Evolutionary conservation across 2,797 vertebrate species (phyloP), one percentile per base, ranked within the genome.

Genomic region (Chelonia mydas): DNA sequence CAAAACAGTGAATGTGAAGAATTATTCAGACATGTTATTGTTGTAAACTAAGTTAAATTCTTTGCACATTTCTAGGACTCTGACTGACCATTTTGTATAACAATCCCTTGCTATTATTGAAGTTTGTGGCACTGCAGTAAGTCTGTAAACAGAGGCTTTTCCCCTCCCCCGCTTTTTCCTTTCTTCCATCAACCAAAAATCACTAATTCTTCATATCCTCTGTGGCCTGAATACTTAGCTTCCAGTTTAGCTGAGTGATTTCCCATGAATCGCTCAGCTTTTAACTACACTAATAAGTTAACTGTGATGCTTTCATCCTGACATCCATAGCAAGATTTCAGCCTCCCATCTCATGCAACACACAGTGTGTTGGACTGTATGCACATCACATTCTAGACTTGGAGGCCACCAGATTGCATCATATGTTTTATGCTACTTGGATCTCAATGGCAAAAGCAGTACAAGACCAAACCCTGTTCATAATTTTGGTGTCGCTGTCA

Each of bases 261-360:
- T 33, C 1, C 11, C 77, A 2, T 33, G 25, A 31, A 27, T 59
- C 7, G 6, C 81, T 50, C 28, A 0, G 1, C 12, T 57, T 54
- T 28, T 55, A 59, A 59, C 2, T 7, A 1, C 1, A 13, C n/a
- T 33, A 53, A 16, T 0, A 55, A 79, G 25, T 59, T 37, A 86
- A n/a, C 28, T 51, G 37, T 57, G 68, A 65, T 72, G 47, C 8
- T 57, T 31, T 31, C 31, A 72, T 21, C 27, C 25, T 3, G n/a
- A 13, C 17, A 28, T 6, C 23, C 79, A 37, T 57, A 76, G 23
- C 28, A 19, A 37, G 76, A 57, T 17, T 33, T 76, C 59, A 50
- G 50, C n/a, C 31, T 87, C 54, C 41, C 8, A 3, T 13, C 31
- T 45, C 27, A 12, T 2, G 16, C 54, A 83, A 57, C 13, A 37